Evolutionary conservation across 2,113 vertebrate genomes (phyloP), one percentile per base, ranked within the genome.

Genomic region (Pterocles orientalis): DNA sequence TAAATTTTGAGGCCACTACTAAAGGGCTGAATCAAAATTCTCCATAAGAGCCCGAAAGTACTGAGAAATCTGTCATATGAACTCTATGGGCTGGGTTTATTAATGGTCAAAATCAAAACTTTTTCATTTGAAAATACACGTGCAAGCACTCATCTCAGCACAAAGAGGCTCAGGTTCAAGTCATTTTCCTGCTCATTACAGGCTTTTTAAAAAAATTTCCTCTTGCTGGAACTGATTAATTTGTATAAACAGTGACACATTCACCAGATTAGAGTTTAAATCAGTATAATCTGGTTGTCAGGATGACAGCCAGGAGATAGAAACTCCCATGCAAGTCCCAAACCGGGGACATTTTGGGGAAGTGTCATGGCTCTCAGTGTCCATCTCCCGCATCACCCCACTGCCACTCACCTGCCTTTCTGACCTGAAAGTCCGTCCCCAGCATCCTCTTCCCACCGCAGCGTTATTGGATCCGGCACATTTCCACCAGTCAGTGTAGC

Each of bases 401-500:
- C 24, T 10, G 2, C 17, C 24, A 17, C 18, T 68, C 75, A 6
- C 21, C 19, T 12, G 28, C 41, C 48, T 34, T 71, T n/a, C 54
- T 2, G 68, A 84, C 48, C 56, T 24, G 8, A 70, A 78, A 81
- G 15, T 43, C 36, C 4, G 2, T 53, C 60, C 45, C 43, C 20
- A 14, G 79, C n/a, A 58, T 26, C 20, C 26, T 39, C 43, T 53
- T 62, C 68, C 79, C 43, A 21, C 2, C 34, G 8, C 50, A 18
- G 62, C 1, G 0, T 48, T 31, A 33, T 1, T 9, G 2, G 47
- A 6, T 24, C 56, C 0, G 0, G 25, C 5, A 1, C 2, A 0
- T 80, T 83, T 65, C 71, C 4, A 5, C 12, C 1, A 0, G 12
- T 58, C 77, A 76, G 65, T 8, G 0, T 8, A 25, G 39, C 0